These are phyloP conservation scores for Sciurus niger DNA, from an alignment of 2,113 vertebrate species.

Conservation along the genomic window DNA sequence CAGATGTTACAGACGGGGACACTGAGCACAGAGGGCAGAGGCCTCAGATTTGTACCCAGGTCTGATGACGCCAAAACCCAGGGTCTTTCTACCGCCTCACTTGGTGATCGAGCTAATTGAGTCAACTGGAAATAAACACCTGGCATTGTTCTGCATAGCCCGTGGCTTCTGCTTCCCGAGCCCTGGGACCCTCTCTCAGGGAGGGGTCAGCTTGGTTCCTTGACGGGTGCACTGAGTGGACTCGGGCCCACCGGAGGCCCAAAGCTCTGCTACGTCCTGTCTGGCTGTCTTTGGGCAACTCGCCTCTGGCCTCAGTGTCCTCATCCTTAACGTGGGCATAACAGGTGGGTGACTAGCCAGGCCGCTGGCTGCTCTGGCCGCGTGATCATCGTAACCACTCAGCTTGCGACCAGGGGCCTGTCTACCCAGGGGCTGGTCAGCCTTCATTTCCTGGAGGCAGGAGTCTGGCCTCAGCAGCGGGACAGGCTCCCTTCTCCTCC, in stretches of 20 bases:
- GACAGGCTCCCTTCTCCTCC: background rate
- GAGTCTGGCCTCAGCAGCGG: background rate
- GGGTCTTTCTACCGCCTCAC: background rate
- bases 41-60: background rate
- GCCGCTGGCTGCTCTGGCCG: background rate
- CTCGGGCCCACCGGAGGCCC: background rate
- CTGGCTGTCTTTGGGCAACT: background rate
- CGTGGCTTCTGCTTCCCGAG: background rate
- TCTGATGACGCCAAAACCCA: background rate
- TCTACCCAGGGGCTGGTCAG: no score
- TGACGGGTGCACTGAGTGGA: background rate
- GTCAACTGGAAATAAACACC: background rate
- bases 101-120: background rate
- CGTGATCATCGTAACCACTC: no score
- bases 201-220: background rate
- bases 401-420: background rate
- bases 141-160: background rate
- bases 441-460: background rate
- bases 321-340: background rate
- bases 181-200: accelerated
- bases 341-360: background rate
- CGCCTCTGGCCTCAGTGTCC: background rate
- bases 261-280: background rate
- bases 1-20: background rate
- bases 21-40: background rate